These are phyloP conservation scores for Pterocles gutturalis DNA, from an alignment of 2,113 vertebrate species.

Conservation along the genomic window DNA sequence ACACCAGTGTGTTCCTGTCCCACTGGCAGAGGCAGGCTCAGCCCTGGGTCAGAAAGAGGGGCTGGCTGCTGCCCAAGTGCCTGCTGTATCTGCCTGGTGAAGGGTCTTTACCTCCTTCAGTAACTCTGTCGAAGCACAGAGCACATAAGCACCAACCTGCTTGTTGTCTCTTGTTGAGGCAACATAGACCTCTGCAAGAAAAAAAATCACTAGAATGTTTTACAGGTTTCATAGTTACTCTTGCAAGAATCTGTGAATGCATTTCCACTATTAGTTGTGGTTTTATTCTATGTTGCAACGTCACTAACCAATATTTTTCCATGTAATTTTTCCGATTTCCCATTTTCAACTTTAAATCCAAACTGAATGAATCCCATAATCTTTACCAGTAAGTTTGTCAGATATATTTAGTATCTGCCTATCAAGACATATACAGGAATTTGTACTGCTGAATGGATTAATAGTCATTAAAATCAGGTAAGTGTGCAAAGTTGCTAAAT, in stretches of 20 bases:
- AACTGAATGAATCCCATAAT: background rate
- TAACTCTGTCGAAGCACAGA: background rate
- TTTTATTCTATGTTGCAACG: background rate
- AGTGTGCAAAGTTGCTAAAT: background rate
- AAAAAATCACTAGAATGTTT: background rate
- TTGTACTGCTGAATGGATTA: background rate
- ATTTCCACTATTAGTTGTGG: background rate
- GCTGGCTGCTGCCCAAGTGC: background rate
- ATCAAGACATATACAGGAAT: background rate
- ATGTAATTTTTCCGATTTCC: background rate
- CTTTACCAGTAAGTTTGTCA: background rate
- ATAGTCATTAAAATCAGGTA: background rate
- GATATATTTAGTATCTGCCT: background rate
- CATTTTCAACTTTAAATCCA: background rate
- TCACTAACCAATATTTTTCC: background rate
- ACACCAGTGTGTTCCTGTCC: background rate
- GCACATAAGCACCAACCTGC: background rate
- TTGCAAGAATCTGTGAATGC: background rate
- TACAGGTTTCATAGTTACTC: background rate
- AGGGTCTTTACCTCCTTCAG: background rate
- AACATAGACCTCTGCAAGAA: rapidly evolving
- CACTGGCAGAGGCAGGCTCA: background rate
- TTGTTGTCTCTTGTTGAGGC: background rate
- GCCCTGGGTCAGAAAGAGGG: rapidly evolving
- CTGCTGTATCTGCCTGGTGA: background rate